Evolutionary conservation across 2,113 vertebrate genomes (phyloP).

Genomic region (Delphinapterus leucas): DNA sequence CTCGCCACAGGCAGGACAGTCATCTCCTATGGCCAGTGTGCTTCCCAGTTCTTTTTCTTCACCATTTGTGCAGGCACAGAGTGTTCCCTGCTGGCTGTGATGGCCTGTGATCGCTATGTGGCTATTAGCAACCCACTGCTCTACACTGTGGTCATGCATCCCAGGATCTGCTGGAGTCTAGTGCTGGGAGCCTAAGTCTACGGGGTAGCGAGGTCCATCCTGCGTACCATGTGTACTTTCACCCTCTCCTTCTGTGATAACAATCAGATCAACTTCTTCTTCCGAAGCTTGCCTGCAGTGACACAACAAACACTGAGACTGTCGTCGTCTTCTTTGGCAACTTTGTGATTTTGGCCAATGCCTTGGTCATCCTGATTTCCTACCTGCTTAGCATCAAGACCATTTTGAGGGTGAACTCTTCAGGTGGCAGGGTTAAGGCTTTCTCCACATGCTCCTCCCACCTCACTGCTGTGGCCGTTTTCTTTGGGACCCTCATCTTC

Average conservation of each 20-base stretch:
- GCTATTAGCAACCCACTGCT: conserved; percentile 47
- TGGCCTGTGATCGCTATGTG: conserved; percentile 63
- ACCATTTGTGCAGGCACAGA: conserved; percentile 45
- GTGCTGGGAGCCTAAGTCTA: conserved; percentile 15
- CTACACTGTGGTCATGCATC: background rate
- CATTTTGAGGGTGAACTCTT: conserved; percentile 52
- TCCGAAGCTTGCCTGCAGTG: conserved; percentile 67
- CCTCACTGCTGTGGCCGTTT: conserved; percentile 62
- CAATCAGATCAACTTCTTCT: conserved; percentile 70
- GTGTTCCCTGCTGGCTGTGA: conserved; percentile 52
- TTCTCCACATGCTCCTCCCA: conserved; percentile 71
- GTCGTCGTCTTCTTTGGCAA: conserved; percentile 38
- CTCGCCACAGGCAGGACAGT: background rate
- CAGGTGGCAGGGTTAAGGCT: conserved; percentile 52
- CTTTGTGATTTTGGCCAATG: conserved; percentile 59
- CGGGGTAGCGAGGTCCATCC: conserved; percentile 13
- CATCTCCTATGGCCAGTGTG: background rate
- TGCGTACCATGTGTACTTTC: conserved; percentile 46
- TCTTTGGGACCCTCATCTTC: conserved; percentile 67
- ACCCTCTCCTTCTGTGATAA: conserved; percentile 65
- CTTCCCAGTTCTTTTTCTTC: conserved; percentile 66
- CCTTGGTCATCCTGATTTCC: conserved; percentile 58
- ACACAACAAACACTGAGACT: conserved; percentile 38
- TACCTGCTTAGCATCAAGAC: conserved; percentile 65
- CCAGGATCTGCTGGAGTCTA: conserved; percentile 44